Base-by-base conservation (phyloP, 2,113 vertebrate genomes). In the Ranitomeya variabilis region DNA sequence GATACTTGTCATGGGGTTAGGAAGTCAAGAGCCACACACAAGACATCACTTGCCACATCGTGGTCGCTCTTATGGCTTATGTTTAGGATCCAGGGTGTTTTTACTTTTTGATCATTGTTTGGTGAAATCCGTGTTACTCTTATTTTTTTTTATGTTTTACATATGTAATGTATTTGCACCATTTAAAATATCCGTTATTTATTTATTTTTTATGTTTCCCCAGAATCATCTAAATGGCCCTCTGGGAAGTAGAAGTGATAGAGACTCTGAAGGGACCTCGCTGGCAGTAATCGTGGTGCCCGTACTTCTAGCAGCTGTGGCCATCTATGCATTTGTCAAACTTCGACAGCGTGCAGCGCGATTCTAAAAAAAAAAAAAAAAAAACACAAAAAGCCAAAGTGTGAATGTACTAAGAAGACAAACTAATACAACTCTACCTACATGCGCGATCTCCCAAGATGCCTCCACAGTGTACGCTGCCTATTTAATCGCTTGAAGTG, bases 341-440 rank as follows among this genome's bases (percentile, higher is more conserved):
- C 95, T 95, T 88, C 94, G 94, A 79, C 95, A 94, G 51, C 90
- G 90, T 78, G 92, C 93, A 37, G 94, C 93, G 95, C 91, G 60
- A 60, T 90, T 86, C 45, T 93, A 90, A 91, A 94, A 91, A 45
- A 45, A 45, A 2, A 45, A 45, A 45, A 45, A 91, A 94, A 91
- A 45, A 45, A 31, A 31, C 26, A 2, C 1, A 91, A 93, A 91
- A 86, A 92, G 86, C 51, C 16, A 67, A 54, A 83, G 26, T 54
- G 11, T 37, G 16, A 52, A 21, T 7, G 51, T 31, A 16, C 26
- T n/a, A 81, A 81, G 13, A 55, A 79, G 18, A 21, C 12, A 71
- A 69, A 54, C 14, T 13, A 31, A 51, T 26, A 31, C 51, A 69
- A 23, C 59, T 80, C 16, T 87, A 81, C 9, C 16, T 67, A 88